Conservation (phyloP, 2,888 invertebrate genomes). For the Synanthedon andrenaeformis region DNA sequence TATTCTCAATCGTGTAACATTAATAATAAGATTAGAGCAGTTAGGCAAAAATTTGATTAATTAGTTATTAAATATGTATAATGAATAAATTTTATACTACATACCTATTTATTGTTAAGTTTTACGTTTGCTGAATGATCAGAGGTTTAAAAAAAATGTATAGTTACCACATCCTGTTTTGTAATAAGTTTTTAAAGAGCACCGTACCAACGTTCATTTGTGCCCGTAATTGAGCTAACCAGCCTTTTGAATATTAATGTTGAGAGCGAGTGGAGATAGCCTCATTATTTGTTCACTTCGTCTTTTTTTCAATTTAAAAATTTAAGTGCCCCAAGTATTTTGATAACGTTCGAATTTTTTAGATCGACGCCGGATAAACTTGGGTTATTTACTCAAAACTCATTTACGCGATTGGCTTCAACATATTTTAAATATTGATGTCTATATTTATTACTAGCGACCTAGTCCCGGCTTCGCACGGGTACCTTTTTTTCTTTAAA, state of each 20-base stretch:
- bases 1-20: too few relatives aligned
- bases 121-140: neutral
- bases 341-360: constrained; percentile 26
- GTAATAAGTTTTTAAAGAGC: constrained; percentile 7
- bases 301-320: neutral
- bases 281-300: neutral
- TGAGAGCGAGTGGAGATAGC: constrained; percentile 4
- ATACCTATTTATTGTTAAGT: too few relatives aligned
- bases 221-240: constrained; percentile 13
- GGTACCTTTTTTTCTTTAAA: too few relatives aligned
- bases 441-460: too few relatives aligned
- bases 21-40: too few relatives aligned
- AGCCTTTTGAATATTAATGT: constrained; percentile 14
- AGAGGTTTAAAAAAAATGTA: neutral
- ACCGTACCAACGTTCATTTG: constrained; percentile 4
- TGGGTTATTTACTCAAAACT: neutral
- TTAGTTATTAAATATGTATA: too few relatives aligned
- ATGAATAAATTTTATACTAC: too few relatives aligned
- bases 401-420: too few relatives aligned
- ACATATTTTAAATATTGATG: too few relatives aligned
- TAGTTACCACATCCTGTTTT: neutral
- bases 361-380: constrained; percentile 43
- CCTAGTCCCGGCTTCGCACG: too few relatives aligned
- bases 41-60: too few relatives aligned
- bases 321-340: constrained; percentile 18